Percentiles rank a stretch among this genome's conserved stretches.
These are phyloP conservation scores for Papilio elwesi DNA, from an alignment of 2,888 invertebrate genomes.

Conservation along the genomic window DNA sequence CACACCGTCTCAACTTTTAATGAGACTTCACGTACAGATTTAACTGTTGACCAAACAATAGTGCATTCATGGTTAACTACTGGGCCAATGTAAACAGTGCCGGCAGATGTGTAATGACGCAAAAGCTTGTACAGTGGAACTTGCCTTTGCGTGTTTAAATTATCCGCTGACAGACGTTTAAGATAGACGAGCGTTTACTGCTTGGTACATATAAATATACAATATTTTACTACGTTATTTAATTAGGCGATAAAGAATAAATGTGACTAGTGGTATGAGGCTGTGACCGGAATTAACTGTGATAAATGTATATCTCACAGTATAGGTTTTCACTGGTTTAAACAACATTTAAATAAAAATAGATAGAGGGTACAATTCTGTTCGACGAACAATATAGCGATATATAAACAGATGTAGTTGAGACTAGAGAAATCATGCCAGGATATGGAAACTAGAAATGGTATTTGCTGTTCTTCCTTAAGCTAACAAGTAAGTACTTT, in stretches of 20 bases:
- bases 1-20: neutral
- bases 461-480: neutral
- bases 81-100: constrained; percentile 36
- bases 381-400: too few relatives aligned
- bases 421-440: neutral
- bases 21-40: constrained; percentile 31
- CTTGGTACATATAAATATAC: constrained; percentile 22
- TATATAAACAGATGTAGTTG: neutral
- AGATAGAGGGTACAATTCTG: too few relatives aligned
- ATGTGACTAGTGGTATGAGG: neutral
- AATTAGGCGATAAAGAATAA: constrained; percentile 6
- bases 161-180: constrained; percentile 3
- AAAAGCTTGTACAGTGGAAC: constrained; percentile 18
- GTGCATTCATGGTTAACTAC: constrained; percentile 41
- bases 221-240: constrained; percentile 14
- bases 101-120: constrained; percentile 27
- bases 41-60: constrained; percentile 41
- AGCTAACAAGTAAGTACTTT: neutral
- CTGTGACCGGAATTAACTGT: neutral
- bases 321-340: too few relatives aligned
- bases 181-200: constrained; percentile 14
- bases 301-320: neutral
- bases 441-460: neutral
- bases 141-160: constrained; percentile 22
- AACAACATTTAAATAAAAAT: too few relatives aligned